Conservation (phyloP, 2,797 vertebrate genomes). For the Taeniopygia guttata region DNA sequence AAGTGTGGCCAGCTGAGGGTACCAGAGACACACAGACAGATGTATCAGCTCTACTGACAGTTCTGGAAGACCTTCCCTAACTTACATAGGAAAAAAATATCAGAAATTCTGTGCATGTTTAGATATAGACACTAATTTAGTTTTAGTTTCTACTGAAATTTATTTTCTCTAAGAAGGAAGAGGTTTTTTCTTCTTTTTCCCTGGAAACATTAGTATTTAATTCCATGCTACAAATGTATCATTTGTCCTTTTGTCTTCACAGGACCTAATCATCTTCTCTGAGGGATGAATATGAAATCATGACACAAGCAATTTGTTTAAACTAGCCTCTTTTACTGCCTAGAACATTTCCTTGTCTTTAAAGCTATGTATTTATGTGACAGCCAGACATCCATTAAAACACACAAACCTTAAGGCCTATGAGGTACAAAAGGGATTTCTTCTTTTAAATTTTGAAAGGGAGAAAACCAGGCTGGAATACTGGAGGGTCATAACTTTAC, state of each 20-base stretch:
- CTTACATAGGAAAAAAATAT: not conserved
- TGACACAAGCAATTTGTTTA: slow-evolving; percentile 18
- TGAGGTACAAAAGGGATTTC: not conserved
- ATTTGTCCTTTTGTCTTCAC: slow-evolving; percentile 10
- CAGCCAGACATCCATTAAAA: slow-evolving; percentile 21
- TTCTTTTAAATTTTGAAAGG: not conserved
- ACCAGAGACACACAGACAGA: not conserved
- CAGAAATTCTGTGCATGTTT: accelerated
- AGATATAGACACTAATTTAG: not conserved
- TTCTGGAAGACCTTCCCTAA: not conserved
- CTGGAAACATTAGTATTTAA: not conserved
- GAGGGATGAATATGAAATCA: not conserved
- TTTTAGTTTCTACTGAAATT: not conserved
- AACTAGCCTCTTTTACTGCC: slow-evolving; percentile 9
- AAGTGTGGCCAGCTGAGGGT: not conserved
- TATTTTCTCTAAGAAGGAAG: not conserved
- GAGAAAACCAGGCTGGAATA: not conserved
- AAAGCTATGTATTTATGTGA: slow-evolving; percentile 19
- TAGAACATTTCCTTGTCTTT: not conserved
- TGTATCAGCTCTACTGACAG: not conserved
- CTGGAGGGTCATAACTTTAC: not conserved
- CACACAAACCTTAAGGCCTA: not conserved
- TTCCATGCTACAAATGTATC: not conserved
- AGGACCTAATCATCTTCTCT: slow-evolving; percentile 17
- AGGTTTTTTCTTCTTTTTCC: not conserved